Evolutionary conservation across 2,888 invertebrate species (phyloP).

Genomic region (Coelinius sp.): DNA sequence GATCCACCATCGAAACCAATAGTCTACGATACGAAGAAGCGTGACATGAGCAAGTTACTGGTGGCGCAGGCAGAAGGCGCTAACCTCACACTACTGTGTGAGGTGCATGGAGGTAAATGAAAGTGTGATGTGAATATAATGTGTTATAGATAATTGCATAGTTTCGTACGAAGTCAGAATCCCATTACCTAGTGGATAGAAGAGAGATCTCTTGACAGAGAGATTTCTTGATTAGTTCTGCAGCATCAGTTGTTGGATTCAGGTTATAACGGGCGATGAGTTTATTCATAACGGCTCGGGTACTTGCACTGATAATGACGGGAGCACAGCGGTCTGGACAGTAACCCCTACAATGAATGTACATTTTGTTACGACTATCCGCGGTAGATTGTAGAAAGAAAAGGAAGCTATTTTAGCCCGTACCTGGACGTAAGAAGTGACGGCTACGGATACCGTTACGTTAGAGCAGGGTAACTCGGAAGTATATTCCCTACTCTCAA

Average conservation of each 20-base stretch:
- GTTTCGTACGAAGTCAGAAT: conserved; percentile 21
- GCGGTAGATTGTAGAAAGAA: too few relatives aligned
- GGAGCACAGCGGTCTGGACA: too few relatives aligned
- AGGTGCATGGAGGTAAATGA: conserved; percentile 86
- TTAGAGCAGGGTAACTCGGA: too few relatives aligned
- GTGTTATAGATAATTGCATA: conserved; percentile 36
- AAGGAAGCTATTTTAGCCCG: too few relatives aligned
- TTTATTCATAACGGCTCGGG: conserved; percentile 38
- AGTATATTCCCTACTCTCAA: too few relatives aligned
- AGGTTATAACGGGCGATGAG: conserved; percentile 12
- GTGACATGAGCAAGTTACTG: conserved; percentile 83
- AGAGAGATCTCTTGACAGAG: conserved; percentile 17
- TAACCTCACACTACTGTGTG: conserved; percentile 86
- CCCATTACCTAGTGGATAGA: conserved; percentile 32
- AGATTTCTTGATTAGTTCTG: conserved; percentile 8
- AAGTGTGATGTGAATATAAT: conserved; percentile 24
- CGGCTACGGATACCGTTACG: too few relatives aligned
- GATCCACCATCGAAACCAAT: conserved; percentile 89
- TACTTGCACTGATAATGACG: too few relatives aligned
- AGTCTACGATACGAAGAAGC: conserved; percentile 86
- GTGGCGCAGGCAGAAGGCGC: conserved; percentile 91
- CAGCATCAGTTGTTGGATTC: conserved; percentile 27
- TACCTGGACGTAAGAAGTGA: too few relatives aligned
- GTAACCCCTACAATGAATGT: too few relatives aligned
- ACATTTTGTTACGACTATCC: too few relatives aligned